Conservation (phyloP, 2,797 vertebrate species). For the Chrysolophus pictus region DNA sequence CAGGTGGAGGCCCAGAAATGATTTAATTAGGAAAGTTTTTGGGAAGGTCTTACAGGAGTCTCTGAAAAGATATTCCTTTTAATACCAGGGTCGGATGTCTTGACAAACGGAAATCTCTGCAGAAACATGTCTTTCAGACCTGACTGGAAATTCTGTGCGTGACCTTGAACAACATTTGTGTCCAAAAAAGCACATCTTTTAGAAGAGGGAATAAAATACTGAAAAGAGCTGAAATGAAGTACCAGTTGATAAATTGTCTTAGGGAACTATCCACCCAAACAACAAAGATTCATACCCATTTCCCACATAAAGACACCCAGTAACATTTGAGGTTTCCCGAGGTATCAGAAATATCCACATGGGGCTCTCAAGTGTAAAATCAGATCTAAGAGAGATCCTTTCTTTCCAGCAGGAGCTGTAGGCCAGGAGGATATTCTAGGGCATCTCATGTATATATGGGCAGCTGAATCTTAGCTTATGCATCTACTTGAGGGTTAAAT, state of each 20-base stretch:
- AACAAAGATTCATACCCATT: neutral
- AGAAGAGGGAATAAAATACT: neutral
- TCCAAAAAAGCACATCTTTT: neutral
- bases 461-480: neutral
- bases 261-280: neutral
- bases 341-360: neutral
- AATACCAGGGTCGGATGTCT: neutral
- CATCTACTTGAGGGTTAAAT: neutral
- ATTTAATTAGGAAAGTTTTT: neutral
- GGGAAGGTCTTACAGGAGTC: neutral
- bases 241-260: neutral
- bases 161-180: neutral
- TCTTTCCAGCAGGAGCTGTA: neutral
- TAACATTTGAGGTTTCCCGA: neutral
- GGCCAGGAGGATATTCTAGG: neutral
- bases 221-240: neutral
- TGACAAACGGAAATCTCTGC: neutral
- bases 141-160: neutral
- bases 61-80: neutral
- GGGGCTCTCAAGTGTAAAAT: neutral
- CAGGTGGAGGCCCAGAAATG: neutral
- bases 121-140: neutral
- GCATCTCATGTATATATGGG: neutral
- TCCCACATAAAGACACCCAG: neutral
- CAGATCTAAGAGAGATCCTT: neutral